A percentile compares a stretch with the other conserved stretches of the same genome.
These are phyloP conservation scores for Scolopax bukidnonensis DNA, from an alignment of 2,797 vertebrate species.

Conservation along the genomic window DNA sequence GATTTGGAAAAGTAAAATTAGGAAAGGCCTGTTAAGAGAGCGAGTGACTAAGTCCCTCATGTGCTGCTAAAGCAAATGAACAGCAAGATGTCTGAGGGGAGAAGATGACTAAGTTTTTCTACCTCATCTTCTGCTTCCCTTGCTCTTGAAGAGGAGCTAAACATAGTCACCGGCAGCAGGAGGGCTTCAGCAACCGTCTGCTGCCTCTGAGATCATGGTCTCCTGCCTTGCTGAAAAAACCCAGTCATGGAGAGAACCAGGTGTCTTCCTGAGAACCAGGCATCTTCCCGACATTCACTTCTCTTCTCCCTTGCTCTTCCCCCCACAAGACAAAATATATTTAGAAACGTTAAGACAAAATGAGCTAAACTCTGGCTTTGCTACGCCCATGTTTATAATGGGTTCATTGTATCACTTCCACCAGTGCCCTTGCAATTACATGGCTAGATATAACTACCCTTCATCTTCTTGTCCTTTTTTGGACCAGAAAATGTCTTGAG, in stretches of 20 bases:
- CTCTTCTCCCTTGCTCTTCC: not conserved
- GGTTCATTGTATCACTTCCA: slow-evolving; percentile 10
- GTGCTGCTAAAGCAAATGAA: slow-evolving; percentile 26
- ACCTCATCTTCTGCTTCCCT: slow-evolving; percentile 37
- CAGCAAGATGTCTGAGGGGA: slow-evolving; percentile 35
- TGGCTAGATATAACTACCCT: not conserved
- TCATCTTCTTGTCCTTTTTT: slow-evolving; percentile 18
- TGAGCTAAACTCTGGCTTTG: slow-evolving; percentile 2
- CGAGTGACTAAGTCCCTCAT: slow-evolving; percentile 27
- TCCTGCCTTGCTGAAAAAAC: not conserved
- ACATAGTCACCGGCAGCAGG: not conserved
- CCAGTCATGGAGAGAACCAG: rapidly evolving
- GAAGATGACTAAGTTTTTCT: slow-evolving; percentile 49
- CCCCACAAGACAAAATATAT: not conserved
- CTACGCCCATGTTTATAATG: slow-evolving; percentile 36
- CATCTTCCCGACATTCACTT: not conserved
- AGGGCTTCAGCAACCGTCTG: not conserved
- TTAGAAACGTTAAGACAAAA: not conserved
- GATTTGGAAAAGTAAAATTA: not conserved
- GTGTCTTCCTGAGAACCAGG: not conserved
- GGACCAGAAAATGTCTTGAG: not conserved
- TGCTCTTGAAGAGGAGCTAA: slow-evolving; percentile 13
- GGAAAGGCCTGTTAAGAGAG: not conserved
- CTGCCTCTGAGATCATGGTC: slow-evolving; percentile 1
- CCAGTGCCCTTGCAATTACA: not conserved